Evolutionary conservation across 2,888 invertebrate species (phyloP).

Genomic region (Thymelicus acteon): DNA sequence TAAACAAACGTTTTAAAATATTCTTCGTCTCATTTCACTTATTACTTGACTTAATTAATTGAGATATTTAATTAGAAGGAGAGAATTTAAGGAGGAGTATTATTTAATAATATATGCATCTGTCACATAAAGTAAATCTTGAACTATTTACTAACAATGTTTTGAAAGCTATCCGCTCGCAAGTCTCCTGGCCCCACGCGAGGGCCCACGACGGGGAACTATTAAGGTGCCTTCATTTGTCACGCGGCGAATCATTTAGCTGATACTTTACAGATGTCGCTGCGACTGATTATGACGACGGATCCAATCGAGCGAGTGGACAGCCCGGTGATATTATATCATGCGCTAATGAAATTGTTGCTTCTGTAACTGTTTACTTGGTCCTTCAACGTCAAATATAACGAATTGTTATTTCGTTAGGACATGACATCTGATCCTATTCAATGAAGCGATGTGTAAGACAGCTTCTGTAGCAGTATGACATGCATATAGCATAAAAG

Average conservation of each 20-base stretch:
- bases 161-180: conserved; percentile 36
- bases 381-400: background rate
- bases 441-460: no score
- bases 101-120: no score
- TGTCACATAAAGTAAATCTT: no score
- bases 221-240: conserved; percentile 72
- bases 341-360: conserved; percentile 40
- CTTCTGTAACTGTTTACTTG: background rate
- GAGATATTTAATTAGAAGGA: no score
- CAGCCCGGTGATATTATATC: conserved; percentile 33
- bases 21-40: no score
- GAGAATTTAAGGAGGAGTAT: no score
- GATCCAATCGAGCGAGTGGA: conserved; percentile 65
- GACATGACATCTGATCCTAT: no score
- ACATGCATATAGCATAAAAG: no score
- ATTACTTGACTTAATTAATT: no score
- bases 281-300: conserved; percentile 55
- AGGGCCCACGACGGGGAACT: conserved; percentile 58
- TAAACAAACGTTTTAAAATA: no score
- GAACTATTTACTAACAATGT: no score
- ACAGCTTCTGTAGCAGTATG: no score
- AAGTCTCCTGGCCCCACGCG: conserved; percentile 48
- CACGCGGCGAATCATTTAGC: conserved; percentile 70
- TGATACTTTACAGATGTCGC: conserved; percentile 73
- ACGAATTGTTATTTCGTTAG: background rate